phyloP scores from a whole-genome alignment of 2,113 vertebrate genomes.

The Patagioenas fasciata region DNA sequence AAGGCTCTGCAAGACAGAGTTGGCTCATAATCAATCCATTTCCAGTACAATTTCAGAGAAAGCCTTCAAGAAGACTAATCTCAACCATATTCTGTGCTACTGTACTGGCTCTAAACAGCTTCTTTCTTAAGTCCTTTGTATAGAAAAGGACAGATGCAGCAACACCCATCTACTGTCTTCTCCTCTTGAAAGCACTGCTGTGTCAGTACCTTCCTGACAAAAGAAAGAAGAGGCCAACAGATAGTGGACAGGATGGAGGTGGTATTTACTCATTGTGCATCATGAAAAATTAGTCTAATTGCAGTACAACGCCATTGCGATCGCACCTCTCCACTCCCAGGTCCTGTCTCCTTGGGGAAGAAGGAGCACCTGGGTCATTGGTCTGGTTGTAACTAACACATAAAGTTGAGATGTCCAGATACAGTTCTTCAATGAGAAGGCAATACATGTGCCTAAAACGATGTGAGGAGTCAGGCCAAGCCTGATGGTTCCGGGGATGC shows the following conservation, averaged over 20 bases:
- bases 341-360: background rate
- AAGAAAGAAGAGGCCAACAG: background rate
- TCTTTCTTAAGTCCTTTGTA: background rate
- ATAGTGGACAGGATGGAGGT: background rate
- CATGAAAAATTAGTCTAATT: background rate
- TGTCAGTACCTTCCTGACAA: background rate
- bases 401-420: background rate
- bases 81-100: background rate
- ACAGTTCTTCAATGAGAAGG: background rate
- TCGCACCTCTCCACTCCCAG: background rate
- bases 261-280: background rate
- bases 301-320: background rate
- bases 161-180: background rate
- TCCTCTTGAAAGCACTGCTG: background rate
- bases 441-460: background rate
- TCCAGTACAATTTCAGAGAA: background rate
- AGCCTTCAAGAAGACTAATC: background rate
- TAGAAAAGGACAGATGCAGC: background rate
- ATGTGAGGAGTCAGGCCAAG: background rate
- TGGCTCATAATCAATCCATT: background rate
- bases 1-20: background rate
- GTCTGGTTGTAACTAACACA: background rate
- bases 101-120: background rate
- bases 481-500: background rate
- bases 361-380: background rate